These are phyloP conservation scores for Scalopus aquaticus DNA, from an alignment of 2,113 vertebrate species.

Conservation along the genomic window DNA sequence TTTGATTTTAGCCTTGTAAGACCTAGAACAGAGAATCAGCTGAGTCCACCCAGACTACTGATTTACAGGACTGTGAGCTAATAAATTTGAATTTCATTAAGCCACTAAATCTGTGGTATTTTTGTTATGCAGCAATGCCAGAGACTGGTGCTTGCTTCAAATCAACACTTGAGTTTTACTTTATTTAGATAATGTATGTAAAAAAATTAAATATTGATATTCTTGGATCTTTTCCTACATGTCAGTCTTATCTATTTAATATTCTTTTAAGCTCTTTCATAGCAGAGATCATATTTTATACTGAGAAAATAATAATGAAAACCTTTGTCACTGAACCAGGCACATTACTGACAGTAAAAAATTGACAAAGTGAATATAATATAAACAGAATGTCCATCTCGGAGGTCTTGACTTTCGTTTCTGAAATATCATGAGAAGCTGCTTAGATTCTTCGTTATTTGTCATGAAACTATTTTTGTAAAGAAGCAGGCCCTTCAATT, in stretches of 20 bases:
- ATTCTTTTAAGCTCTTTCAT: slow-evolving; percentile 15
- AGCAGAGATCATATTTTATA: not conserved
- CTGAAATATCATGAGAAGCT: slow-evolving; percentile 31
- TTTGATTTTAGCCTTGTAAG: not conserved
- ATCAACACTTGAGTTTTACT: not conserved
- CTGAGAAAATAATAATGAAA: not conserved
- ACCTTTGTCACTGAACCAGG: not conserved
- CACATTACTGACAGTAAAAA: not conserved
- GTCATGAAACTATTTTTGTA: slow-evolving; percentile 3
- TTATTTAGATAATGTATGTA: not conserved
- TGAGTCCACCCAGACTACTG: not conserved
- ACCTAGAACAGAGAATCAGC: not conserved
- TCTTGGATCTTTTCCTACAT: not conserved
- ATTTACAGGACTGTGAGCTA: not conserved
- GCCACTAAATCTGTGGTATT: not conserved
- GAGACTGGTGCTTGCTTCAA: not conserved
- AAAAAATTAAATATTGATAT: not conserved
- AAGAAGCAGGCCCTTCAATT: slow-evolving; percentile 28
- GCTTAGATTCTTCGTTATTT: slow-evolving; percentile 12
- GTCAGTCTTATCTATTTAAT: not conserved
- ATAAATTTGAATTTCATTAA: not conserved
- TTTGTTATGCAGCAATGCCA: slow-evolving; percentile 1
- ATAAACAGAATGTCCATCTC: not conserved
- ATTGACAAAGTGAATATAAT: not conserved
- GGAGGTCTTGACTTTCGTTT: not conserved